Evolutionary conservation across 2,797 vertebrate species (phyloP), one percentile per base, ranked within the genome.

Genomic region (Crenichthys baileyi): DNA sequence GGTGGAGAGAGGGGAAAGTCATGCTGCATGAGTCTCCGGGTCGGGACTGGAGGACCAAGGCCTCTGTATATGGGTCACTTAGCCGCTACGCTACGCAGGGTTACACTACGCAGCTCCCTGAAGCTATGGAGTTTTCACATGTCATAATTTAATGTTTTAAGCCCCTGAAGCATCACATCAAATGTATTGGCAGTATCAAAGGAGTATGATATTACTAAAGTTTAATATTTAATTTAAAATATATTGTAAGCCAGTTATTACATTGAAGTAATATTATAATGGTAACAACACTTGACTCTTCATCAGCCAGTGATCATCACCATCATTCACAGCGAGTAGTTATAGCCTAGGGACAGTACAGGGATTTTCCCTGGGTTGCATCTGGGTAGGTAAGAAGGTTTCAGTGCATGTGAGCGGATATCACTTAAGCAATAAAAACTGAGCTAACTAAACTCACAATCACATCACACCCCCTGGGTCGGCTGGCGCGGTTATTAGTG

Each of bases 321-420:
- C 39, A 70, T 68, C 72, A 74, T 77, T 72, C 71, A 70, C 70
- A 76, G 24, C 24, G 31, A 68, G 36, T 73, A 9, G 63, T 65
- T 78, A 12, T 18, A 22, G 70, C 85, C 72, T 8, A 81, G 84
- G 90, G 84, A 70, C 84, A 60, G 82, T 73, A 70, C 79, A 78
- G 90, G 89, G 86, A 85, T 80, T 89, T 90, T 76, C 88, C 89
- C 89, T 77, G 24, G 4, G 56, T 55, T 68, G 50, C 11, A 77
- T 53, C 26, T 60, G 3, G 7, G 48, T 46, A 51, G 65, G 68
- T 46, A 39, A 44, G 22, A 18, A 75, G 46, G 8, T 81, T 63
- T 83, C 20, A 77, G 56, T 68, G 44, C 77, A 15, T 77, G 31
- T n/a, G 36, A 12, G 22, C 15, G 0, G 29, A 58, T 53, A 72